Conservation (phyloP, 2,888 invertebrate genomes). For the Rotaria socialis region DNA sequence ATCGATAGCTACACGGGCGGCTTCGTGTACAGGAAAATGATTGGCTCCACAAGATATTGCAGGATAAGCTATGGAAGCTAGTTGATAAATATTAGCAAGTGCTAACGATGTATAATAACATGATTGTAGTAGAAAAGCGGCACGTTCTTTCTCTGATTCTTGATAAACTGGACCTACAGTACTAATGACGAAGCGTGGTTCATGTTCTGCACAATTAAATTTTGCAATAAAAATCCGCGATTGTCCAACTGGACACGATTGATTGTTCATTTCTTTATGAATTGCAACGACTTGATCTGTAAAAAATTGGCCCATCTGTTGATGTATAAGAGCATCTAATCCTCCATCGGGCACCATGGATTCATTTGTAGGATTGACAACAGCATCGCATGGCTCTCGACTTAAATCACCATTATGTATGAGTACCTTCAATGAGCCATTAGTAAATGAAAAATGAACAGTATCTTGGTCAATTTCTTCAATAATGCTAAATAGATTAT, state of each 20-base stretch:
- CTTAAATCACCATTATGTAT: neutral
- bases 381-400: neutral
- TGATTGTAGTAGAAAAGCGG: neutral
- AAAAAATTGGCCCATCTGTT: neutral
- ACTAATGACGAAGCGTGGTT: neutral
- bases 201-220: neutral
- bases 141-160: neutral
- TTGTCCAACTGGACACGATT: neutral
- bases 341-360: neutral
- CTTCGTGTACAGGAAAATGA: neutral
- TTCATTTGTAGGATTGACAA: neutral
- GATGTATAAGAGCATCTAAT: neutral
- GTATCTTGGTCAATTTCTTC: neutral
- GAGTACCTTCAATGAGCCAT: neutral
- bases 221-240: slow-evolving; percentile 8
- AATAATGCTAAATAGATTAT: neutral
- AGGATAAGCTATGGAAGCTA: neutral
- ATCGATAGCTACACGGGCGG: neutral
- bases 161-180: neutral
- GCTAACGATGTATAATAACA: neutral
- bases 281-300: neutral
- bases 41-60: slow-evolving; percentile 19
- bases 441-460: neutral
- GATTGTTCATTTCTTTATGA: neutral
- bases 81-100: neutral